A percentile compares a stretch with the other conserved stretches of the same genome.
These are phyloP conservation scores for Drosophila villosipedis DNA, from an alignment of 2,888 invertebrate species.

Conservation along the genomic window DNA sequence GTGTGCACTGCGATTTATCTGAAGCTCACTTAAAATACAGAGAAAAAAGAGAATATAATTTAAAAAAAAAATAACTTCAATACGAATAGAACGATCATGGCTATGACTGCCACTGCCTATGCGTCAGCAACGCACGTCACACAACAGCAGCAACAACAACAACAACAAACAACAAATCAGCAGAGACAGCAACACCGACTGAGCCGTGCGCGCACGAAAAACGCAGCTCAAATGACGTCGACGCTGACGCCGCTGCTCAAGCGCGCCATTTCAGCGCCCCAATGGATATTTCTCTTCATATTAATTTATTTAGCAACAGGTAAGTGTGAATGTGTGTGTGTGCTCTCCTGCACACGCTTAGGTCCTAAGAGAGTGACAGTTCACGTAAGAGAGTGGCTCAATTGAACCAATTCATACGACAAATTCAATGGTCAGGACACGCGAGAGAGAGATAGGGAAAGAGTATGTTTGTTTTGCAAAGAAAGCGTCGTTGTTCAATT, in stretches of 20 bases:
- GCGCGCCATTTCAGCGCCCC: constrained; percentile 66
- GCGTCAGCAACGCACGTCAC: constrained; percentile 70
- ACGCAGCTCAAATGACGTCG: constrained; percentile 68
- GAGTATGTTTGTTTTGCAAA: neutral
- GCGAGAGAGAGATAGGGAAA: neutral
- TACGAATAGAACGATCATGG: constrained; percentile 66
- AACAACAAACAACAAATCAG: constrained; percentile 56
- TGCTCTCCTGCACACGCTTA: constrained; percentile 17
- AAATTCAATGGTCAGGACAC: constrained; percentile 3
- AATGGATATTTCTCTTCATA: constrained; percentile 81
- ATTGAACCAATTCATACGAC: constrained; percentile 28
- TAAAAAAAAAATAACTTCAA: constrained; percentile 31
- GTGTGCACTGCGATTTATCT: constrained; percentile 48
- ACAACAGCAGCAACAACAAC: constrained; percentile 49
- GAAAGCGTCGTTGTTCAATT: constrained; percentile 4
- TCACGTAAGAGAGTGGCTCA: constrained; percentile 35
- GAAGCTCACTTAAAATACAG: constrained; percentile 17
- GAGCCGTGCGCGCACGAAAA: constrained; percentile 77
- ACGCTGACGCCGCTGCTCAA: constrained; percentile 62
- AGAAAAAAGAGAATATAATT: constrained; percentile 27
- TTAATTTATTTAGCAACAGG: constrained; percentile 82
- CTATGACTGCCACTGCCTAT: constrained; percentile 61
- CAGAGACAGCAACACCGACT: constrained; percentile 55
- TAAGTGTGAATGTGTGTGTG: constrained; percentile 59
- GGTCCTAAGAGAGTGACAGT: constrained; percentile 43